A percentile compares a stretch with the other conserved stretches of the same genome.
phyloP scores from a whole-genome alignment of 2,113 vertebrate species.

The Campylomormyrus numenius region DNA sequence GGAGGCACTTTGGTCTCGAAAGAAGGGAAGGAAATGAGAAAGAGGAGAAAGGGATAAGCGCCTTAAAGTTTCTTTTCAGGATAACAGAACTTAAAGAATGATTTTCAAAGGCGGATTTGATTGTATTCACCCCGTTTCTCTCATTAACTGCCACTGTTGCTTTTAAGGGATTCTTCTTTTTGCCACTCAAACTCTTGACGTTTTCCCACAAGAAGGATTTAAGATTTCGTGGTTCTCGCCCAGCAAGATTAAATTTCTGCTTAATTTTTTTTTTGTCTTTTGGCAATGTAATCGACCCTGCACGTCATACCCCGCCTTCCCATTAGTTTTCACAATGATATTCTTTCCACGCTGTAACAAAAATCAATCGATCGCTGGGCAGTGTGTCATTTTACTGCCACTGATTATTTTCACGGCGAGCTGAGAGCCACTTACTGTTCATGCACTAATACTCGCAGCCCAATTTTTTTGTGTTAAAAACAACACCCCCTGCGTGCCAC shows the following conservation, averaged over 20 bases:
- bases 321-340: not conserved
- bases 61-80: conserved; percentile 18
- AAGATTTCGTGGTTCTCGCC: not conserved
- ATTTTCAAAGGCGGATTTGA: conserved; percentile 16
- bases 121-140: conserved; percentile 7
- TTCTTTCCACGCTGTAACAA: not conserved
- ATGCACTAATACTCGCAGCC: not conserved
- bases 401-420: not conserved
- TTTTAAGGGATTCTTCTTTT: not conserved
- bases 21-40: not conserved
- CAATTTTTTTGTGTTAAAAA: not conserved
- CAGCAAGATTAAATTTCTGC: not conserved
- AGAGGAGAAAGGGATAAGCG: conserved; percentile 14
- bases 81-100: conserved; percentile 19
- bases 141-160: conserved; percentile 5
- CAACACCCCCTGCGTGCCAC: not conserved
- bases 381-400: not conserved
- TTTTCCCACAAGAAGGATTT: conserved; percentile 13
- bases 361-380: not conserved
- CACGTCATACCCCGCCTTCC: not conserved
- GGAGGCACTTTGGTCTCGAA: not conserved
- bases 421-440: not conserved
- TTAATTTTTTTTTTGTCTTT: not conserved
- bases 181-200: not conserved
- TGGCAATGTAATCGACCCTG: not conserved